Evolutionary conservation across 2,113 vertebrate species (phyloP).

Genomic region (Platysteira castanea): DNA sequence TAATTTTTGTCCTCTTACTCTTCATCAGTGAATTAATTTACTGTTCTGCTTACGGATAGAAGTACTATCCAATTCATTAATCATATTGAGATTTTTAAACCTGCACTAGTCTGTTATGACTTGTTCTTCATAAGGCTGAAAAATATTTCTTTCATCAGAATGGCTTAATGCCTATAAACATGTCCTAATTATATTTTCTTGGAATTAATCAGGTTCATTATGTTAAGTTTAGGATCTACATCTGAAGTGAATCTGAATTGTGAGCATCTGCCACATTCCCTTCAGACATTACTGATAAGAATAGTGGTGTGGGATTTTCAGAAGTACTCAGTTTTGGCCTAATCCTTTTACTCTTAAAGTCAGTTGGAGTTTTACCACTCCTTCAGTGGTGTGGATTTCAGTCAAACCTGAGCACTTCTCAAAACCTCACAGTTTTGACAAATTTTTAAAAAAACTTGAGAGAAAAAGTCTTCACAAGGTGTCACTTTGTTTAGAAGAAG

Average conservation of each 20-base stretch:
- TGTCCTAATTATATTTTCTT: conserved; percentile 58
- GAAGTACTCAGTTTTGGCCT: neutral
- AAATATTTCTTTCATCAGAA: conserved; percentile 66
- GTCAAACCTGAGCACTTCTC: neutral
- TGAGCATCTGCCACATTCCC: neutral
- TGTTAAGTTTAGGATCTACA: conserved; percentile 32
- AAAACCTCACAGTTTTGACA: neutral
- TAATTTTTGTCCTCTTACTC: conserved; percentile 42
- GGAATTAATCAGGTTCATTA: conserved; percentile 53
- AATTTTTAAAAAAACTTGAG: neutral
- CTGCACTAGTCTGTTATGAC: conserved; percentile 40
- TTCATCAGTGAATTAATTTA: conserved; percentile 54
- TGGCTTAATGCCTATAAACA: conserved; percentile 57
- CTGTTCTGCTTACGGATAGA: conserved; percentile 1
- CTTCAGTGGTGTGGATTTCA: neutral
- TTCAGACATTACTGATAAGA: conserved; percentile 21
- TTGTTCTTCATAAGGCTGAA: conserved; percentile 42
- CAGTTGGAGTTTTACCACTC: neutral
- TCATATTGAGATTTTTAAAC: conserved; percentile 46
- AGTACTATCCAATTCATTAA: conserved; percentile 48
- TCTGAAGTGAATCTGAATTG: conserved; percentile 18
- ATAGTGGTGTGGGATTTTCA: neutral
- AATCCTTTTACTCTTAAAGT: neutral
- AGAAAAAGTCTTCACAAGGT: neutral
- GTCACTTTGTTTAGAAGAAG: neutral